Evolutionary conservation across 2,113 vertebrate species (phyloP).

Genomic region (Garra rufa): DNA sequence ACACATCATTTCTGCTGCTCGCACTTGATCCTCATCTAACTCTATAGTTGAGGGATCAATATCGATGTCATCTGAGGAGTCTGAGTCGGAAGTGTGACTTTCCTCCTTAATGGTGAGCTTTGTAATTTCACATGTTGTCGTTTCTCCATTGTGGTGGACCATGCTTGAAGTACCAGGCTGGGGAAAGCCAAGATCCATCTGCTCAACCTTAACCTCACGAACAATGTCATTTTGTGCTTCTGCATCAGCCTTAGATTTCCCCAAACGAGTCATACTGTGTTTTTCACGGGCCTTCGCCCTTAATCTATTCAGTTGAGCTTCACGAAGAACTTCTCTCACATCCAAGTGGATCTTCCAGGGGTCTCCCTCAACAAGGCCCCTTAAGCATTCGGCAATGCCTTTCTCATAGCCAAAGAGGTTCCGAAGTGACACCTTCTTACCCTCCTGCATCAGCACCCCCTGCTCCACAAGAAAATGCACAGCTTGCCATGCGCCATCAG

Average conservation of each 20-base stretch:
- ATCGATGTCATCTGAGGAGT: neutral
- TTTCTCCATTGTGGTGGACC: constrained; percentile 1
- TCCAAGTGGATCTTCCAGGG: constrained; percentile 72
- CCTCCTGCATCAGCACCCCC: constrained; percentile 68
- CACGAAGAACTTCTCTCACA: constrained; percentile 67
- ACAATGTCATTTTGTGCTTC: neutral
- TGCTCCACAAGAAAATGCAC: constrained; percentile 77
- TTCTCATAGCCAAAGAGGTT: constrained; percentile 77
- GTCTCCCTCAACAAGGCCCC: constrained; percentile 59
- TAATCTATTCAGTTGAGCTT: neutral
- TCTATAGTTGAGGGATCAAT: constrained; percentile 32
- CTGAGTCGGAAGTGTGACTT: neutral
- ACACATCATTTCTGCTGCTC: constrained; percentile 80
- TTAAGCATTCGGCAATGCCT: constrained; percentile 72
- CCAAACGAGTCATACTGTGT: fast-evolving
- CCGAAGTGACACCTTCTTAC: constrained; percentile 68
- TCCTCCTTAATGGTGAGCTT: constrained; percentile 22
- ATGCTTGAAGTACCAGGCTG: neutral
- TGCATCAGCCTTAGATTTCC: neutral
- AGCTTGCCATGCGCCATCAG: constrained; percentile 70
- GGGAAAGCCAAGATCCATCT: neutral
- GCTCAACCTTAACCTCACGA: neutral
- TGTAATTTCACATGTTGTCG: neutral
- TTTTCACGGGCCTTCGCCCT: neutral
- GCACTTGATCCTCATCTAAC: constrained; percentile 78